Evolutionary conservation across 2,888 invertebrate species (phyloP), one percentile per base, ranked within the genome.

Genomic region (Tortrix viridana): DNA sequence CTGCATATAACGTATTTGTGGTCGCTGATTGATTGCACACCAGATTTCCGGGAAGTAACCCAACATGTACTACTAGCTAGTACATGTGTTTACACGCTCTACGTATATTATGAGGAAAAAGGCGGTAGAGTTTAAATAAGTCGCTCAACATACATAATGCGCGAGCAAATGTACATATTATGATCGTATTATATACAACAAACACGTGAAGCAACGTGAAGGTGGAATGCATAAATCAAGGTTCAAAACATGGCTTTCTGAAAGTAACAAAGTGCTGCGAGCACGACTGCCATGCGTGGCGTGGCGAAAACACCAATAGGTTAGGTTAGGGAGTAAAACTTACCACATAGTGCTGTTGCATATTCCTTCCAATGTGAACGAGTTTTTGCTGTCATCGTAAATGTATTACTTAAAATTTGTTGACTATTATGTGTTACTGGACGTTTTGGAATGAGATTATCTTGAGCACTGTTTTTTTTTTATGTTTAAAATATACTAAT

Each of bases 351-450:
- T 77, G 92, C 92, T 80, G 90, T 91, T 85, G 88, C 91, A 86
- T 92, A 92, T 89, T 92, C 92, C 87, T 92, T 92, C 92, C 91
- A 92, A 86, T 92, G 92, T 80, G 92, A 91, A 82, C 89, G 89
- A 85, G 89, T 86, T 86, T 88, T 91, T 80, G 89, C 86, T 82
- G 92, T 89, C 92, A 92, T 92, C 81, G 84, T 74, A 79, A 81
- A 75, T 80, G 78, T 79, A 81, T 75, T 76, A 69, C 73, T 74
- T 74, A 72, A 79, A 74, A 70, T 74, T 81, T 79, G 77, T 71
- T 76, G 76, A 80, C 77, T 75, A 80, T 78, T 74, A 80, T 72
- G 62, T 71, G 75, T 80, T 81, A 86, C 80, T 84, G 85, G 85
- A 82, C 68, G 81, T 80, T 86, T 88, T 91, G 92, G 92, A 92